Base-by-base conservation (phyloP, 2,797 vertebrate species). In the Hippopotamyrus pictus region DNA sequence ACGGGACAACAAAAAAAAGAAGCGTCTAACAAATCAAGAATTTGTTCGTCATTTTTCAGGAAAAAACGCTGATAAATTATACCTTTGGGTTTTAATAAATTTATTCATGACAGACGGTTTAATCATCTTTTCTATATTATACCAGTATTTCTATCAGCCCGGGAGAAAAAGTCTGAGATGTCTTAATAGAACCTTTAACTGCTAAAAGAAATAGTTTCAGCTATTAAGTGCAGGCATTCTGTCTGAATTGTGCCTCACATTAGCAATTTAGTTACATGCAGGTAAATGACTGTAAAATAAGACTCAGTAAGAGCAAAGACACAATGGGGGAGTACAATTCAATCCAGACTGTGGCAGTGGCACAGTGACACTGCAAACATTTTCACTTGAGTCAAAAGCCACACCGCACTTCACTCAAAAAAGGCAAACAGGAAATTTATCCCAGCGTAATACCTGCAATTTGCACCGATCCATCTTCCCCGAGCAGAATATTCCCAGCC, bases 401-500 rank as follows among this genome's bases (percentile, higher is more conserved):
- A n/a, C 76, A 37, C 41, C 8, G 8, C 41, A 11, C 41, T 41
- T 82, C 76, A 44, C 76, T 82, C 76, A 73, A 14, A 79, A 44
- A 82, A 41, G 37, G 22, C 12, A 88, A 29, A 91, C 62, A 84
- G n/a, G 48, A 88, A 29, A 73, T 17, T 0, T 51, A 88, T 79
- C 50, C 5, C 11, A 37, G 65, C 91, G 90, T 82, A 82, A 96
- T 97, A 99, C 98, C 98, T 97, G 98, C 98, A 76, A 99, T 99
- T 93, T 99, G 98, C 88, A 99, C 98, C 0, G 98, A 99, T 91
- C 98, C 98, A 87, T 99, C 98, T 87, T 99, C 98, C 90, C 98
- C 98, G 19, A 99, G 97, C 91, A 99, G 97, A 95, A 99, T 99
- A 93, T 99, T 99, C 94, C 98, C 98, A 93, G 98, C 98, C 94